A percentile compares a stretch with the other conserved stretches of the same genome.
Evolutionary conservation across 2,113 vertebrate species (phyloP).

Genomic region (Menura novaehollandiae): DNA sequence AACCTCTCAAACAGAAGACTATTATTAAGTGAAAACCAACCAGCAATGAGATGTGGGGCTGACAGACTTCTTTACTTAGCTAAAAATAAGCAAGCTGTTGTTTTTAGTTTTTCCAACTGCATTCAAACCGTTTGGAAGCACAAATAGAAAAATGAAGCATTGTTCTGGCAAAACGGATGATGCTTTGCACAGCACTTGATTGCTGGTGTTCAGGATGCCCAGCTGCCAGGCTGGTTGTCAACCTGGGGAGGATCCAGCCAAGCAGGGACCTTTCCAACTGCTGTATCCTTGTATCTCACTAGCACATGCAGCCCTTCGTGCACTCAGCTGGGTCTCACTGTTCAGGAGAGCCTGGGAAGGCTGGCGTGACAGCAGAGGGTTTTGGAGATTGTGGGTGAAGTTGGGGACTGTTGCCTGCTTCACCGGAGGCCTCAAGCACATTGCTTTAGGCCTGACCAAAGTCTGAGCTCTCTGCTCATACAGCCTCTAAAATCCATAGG

Average conservation of each 20-base stretch:
- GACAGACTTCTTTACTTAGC: not conserved
- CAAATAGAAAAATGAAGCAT: not conserved
- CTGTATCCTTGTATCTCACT: not conserved
- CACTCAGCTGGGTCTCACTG: not conserved
- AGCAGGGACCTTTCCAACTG: not conserved
- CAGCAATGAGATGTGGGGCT: not conserved
- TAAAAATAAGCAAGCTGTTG: not conserved
- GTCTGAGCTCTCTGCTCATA: not conserved
- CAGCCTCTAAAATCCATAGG: not conserved
- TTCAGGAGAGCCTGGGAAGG: not conserved
- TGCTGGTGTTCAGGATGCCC: not conserved
- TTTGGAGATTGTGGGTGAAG: not conserved
- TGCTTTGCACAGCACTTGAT: accelerated
- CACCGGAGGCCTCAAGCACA: not conserved
- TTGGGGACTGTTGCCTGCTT: not conserved
- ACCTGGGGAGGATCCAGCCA: not conserved
- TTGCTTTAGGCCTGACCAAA: not conserved
- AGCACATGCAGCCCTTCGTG: not conserved
- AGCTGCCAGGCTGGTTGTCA: not conserved
- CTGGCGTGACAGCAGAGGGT: not conserved
- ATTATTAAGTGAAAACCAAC: not conserved
- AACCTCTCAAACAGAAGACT: slow-evolving; percentile 8
- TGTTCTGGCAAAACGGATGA: not conserved
- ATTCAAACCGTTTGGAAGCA: not conserved
- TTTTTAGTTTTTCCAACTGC: not conserved